These are phyloP conservation scores for Passer domesticus DNA, from an alignment of 2,113 vertebrate species.

Conservation along the genomic window DNA sequence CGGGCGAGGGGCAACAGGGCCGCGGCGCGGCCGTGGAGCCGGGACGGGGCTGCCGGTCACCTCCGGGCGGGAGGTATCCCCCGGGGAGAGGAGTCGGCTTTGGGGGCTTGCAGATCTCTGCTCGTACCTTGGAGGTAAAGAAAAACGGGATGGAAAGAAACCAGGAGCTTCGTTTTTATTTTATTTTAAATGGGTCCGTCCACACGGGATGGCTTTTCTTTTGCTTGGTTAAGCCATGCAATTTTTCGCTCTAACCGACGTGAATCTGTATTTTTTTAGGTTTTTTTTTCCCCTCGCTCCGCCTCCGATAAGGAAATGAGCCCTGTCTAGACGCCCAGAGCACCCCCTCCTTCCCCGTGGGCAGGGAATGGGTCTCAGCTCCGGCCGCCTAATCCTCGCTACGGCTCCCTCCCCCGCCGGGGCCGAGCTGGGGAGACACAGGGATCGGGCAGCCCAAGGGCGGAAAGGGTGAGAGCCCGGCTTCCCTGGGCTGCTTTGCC, in stretches of 20 bases:
- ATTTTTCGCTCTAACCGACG: neutral
- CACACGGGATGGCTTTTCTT: neutral
- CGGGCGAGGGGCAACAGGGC: neutral
- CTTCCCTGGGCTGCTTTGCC: neutral
- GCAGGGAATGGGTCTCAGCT: neutral
- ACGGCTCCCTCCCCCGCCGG: neutral
- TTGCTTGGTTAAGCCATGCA: neutral
- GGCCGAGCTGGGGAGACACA: neutral
- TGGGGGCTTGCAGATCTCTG: neutral
- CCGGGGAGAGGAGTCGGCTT: neutral
- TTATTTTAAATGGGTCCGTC: neutral
- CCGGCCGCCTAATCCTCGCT: neutral
- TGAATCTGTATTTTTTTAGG: neutral
- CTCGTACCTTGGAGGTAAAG: neutral
- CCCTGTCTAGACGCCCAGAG: conserved; percentile 68
- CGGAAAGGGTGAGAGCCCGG: neutral
- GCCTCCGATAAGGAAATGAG: conserved; percentile 62
- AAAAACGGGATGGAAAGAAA: neutral
- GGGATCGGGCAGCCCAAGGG: no score
- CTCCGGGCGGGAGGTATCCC: neutral
- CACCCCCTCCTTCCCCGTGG: neutral
- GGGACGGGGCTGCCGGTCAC: neutral
- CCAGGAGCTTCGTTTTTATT: neutral
- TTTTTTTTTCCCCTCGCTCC: neutral
- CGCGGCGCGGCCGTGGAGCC: neutral